These are phyloP conservation scores for Pelmatolapia mariae DNA, from an alignment of 2,113 vertebrate species.

Conservation along the genomic window DNA sequence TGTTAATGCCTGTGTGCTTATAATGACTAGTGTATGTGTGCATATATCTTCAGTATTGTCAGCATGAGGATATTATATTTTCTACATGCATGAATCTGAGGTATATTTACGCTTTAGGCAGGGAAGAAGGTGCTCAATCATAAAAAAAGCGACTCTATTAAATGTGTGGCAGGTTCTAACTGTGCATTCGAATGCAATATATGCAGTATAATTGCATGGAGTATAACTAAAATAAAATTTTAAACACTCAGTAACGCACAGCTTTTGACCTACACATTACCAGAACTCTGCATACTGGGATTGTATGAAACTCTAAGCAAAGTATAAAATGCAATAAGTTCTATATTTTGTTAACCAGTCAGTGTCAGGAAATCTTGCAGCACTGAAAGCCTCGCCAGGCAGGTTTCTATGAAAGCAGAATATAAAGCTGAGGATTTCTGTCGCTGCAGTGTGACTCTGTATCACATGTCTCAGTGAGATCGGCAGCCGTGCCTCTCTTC, in stretches of 20 bases:
- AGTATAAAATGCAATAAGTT: not conserved
- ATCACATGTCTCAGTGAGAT: slow-evolving; percentile 45
- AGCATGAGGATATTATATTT: not conserved
- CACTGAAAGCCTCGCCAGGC: not conserved
- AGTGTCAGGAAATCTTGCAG: not conserved
- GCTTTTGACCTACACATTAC: not conserved
- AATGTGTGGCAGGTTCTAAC: not conserved
- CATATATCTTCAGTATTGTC: not conserved
- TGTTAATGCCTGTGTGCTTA: not conserved
- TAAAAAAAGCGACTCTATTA: not conserved
- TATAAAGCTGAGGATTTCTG: slow-evolving; percentile 8
- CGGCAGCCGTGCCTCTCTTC: slow-evolving; percentile 16
- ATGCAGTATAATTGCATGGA: not conserved
- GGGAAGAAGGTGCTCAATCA: not conserved
- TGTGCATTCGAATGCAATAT: not conserved
- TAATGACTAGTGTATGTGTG: not conserved
- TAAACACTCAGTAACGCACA: not conserved
- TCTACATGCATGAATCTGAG: not conserved
- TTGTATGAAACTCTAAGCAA: not conserved
- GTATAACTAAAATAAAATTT: not conserved
- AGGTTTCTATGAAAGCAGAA: slow-evolving; percentile 22
- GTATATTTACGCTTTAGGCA: not conserved
- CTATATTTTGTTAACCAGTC: not conserved
- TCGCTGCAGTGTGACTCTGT: slow-evolving; percentile 3
- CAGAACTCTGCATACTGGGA: not conserved